Percentiles rank a stretch among this genome's conserved stretches.
These are phyloP conservation scores for Ciconia nigra DNA, from an alignment of 2,797 vertebrate genomes.

Conservation along the genomic window DNA sequence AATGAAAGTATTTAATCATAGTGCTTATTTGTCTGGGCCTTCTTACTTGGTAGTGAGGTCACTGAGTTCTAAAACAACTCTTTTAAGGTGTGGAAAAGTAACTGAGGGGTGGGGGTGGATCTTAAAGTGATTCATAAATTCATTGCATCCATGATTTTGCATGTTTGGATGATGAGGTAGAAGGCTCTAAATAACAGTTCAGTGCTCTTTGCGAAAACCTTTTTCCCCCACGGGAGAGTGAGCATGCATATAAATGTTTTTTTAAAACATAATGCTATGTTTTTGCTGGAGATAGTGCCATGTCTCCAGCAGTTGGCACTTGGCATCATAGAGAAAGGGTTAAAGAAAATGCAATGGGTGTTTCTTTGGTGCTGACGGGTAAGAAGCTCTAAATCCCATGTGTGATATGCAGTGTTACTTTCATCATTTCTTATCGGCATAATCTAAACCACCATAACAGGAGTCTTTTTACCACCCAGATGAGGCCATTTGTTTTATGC, in stretches of 20 bases:
- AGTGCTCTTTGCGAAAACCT: not conserved
- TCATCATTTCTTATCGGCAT: not conserved
- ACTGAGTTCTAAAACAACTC: not conserved
- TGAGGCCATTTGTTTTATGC: not conserved
- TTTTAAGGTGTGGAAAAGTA: not conserved
- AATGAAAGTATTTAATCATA: slow-evolving; percentile 57
- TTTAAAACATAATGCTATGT: not conserved
- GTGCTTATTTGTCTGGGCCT: not conserved
- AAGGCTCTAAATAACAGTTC: not conserved
- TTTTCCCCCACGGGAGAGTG: accelerated
- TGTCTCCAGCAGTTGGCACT: not conserved
- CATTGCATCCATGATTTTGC: not conserved
- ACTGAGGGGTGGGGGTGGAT: not conserved
- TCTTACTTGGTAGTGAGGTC: not conserved
- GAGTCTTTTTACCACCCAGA: not conserved
- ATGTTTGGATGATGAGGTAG: not conserved
- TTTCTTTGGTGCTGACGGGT: not conserved
- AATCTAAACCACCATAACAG: not conserved
- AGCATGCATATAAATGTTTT: not conserved
- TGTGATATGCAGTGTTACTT: not conserved
- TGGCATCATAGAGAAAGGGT: not conserved
- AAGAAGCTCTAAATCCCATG: not conserved
- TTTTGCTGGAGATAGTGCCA: not conserved
- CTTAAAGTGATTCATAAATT: not conserved
- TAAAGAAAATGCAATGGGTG: not conserved